Conservation (phyloP, 2,113 vertebrate genomes). For the Spermophilus dauricus region DNA sequence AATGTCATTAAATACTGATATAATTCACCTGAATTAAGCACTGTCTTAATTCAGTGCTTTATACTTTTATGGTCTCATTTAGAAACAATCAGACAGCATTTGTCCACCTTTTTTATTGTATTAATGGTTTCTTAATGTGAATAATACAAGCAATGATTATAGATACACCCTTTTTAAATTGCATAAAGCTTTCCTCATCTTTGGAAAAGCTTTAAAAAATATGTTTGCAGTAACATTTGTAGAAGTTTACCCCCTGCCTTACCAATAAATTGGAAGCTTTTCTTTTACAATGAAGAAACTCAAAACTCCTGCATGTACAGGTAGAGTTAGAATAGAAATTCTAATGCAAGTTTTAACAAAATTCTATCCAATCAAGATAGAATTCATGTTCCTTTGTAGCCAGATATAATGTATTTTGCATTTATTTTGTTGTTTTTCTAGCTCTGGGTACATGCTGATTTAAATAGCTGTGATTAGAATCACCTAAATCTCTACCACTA, state of each 20-base stretch:
- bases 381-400: not conserved
- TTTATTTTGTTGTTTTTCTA: constrained; percentile 42
- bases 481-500: not conserved
- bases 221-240: constrained; percentile 12
- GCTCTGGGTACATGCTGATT: not conserved
- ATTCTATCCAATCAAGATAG: not conserved
- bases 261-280: not conserved
- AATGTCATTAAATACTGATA: not conserved
- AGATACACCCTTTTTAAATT: not conserved
- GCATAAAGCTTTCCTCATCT: not conserved
- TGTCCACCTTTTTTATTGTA: not conserved
- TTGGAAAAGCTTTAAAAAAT: not conserved
- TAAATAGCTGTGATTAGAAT: constrained; percentile 44
- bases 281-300: not conserved
- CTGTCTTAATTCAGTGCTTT: not conserved
- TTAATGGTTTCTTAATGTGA: constrained; percentile 6
- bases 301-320: not conserved
- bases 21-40: not conserved
- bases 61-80: not conserved
- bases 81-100: not conserved
- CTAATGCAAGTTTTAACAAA: not conserved
- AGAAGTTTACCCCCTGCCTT: not conserved
- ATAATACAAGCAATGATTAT: not conserved
- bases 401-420: not conserved
- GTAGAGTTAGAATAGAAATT: constrained; percentile 31